These are phyloP conservation scores for Geotrupes spiniger DNA, from an alignment of 2,888 invertebrate species.

Conservation along the genomic window DNA sequence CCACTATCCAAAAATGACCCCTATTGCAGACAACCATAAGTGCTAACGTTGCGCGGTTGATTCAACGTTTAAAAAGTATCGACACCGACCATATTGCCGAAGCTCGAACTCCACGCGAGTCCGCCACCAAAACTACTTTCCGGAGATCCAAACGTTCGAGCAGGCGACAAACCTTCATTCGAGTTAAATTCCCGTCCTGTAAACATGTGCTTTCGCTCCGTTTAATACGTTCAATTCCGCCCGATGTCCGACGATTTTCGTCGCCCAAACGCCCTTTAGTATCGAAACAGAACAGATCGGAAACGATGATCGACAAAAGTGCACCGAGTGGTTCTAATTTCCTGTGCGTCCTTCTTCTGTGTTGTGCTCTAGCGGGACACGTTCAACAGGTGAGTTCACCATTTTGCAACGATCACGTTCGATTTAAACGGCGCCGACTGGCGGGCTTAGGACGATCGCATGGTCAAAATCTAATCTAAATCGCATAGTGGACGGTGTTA, in stretches of 20 bases:
- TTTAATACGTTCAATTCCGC: conserved; percentile 1
- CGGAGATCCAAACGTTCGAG: conserved; percentile 22
- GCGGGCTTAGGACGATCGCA: too few relatives aligned
- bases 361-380: not conserved
- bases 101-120: not conserved
- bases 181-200: not conserved
- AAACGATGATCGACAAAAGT: not conserved
- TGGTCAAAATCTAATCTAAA: too few relatives aligned
- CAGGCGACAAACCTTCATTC: conserved; percentile 23
- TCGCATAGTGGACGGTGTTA: too few relatives aligned
- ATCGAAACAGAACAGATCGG: not conserved
- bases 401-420: too few relatives aligned
- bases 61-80: not conserved
- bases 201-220: not conserved
- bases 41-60: too few relatives aligned
- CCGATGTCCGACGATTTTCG: not conserved
- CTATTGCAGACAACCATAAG: too few relatives aligned
- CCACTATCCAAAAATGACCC: too few relatives aligned
- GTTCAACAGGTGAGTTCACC: conserved; percentile 4
- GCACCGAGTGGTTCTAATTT: not conserved
- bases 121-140: conserved; percentile 17
- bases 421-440: too few relatives aligned
- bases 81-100: not conserved
- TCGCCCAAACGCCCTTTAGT: too few relatives aligned
- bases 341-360: not conserved